A percentile compares a stretch with the other conserved stretches of the same genome.
phyloP scores from a whole-genome alignment of 2,888 invertebrate genomes.

The Ceratothoa steindachneri region DNA sequence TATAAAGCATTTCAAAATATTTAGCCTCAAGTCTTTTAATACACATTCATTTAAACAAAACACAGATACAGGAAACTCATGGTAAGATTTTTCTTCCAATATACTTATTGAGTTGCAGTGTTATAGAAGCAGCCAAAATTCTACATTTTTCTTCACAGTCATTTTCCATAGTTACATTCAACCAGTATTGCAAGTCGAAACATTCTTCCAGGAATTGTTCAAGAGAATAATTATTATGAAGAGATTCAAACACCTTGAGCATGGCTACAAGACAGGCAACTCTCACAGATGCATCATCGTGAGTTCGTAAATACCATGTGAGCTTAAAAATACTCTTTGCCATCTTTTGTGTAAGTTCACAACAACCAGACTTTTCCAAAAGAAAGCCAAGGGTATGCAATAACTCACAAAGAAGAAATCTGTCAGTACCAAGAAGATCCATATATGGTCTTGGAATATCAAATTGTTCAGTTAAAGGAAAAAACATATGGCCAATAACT shows the following conservation, averaged over 20 bases:
- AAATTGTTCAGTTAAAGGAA: constrained; percentile 28
- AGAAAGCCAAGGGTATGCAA: constrained; percentile 33
- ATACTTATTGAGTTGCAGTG: constrained; percentile 5
- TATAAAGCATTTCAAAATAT: too few species aligned
- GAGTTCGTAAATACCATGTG: constrained; percentile 30
- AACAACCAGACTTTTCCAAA: constrained; percentile 26
- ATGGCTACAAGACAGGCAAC: constrained; percentile 27
- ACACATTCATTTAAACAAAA: too few species aligned
- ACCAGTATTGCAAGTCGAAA: constrained; percentile 29
- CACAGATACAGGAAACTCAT: too few species aligned
- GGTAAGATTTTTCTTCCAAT: neutral
- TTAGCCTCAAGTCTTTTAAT: too few species aligned
- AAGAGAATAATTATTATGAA: constrained; percentile 19
- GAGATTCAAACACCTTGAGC: constrained; percentile 12
- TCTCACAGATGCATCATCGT: constrained; percentile 27
- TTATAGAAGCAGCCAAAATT: constrained; percentile 22
- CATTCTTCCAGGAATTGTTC: constrained; percentile 25
- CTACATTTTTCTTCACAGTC: constrained; percentile 26
- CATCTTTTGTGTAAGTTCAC: constrained; percentile 29
- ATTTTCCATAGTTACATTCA: constrained; percentile 18
- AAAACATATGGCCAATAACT: constrained; percentile 34
- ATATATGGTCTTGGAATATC: constrained; percentile 24
- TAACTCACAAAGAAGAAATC: constrained; percentile 39
- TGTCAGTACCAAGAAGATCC: constrained; percentile 31
- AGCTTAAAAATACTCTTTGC: constrained; percentile 24